phyloP scores from a whole-genome alignment of 2,797 vertebrate species.

The Sylvilagus floridanus region DNA sequence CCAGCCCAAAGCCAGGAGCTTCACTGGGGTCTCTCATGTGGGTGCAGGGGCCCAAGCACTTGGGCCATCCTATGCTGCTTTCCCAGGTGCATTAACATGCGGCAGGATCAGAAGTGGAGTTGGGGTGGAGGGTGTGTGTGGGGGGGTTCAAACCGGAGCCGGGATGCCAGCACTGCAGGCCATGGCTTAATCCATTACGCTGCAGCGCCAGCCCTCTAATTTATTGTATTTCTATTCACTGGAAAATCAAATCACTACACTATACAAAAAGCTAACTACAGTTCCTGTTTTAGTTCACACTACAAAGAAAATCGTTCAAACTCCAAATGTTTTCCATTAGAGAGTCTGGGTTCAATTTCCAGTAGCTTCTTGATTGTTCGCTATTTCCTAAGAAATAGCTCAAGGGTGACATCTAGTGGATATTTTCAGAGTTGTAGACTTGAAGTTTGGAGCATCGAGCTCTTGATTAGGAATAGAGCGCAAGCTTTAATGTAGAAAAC shows the following conservation, averaged over 20 bases:
- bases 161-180: no score
- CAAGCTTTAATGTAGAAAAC: background rate
- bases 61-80: no score
- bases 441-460: background rate
- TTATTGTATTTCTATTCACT: conserved; percentile 16
- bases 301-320: background rate
- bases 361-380: no score
- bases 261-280: conserved; percentile 11
- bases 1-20: no score
- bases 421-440: background rate
- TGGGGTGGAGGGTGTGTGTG: no score
- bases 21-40: no score
- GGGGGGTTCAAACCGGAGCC: no score
- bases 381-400: background rate
- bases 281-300: background rate
- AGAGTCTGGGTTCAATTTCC: background rate
- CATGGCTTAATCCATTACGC: no score
- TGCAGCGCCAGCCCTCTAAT: background rate
- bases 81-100: no score
- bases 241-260: background rate
- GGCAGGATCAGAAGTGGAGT: no score
- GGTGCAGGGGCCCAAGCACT: no score
- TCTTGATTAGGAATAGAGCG: background rate
- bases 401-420: conserved; percentile 74
- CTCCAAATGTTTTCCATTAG: background rate